phyloP scores from a whole-genome alignment of 1,140 invertebrate species.

The Grapholita molesta region DNA sequence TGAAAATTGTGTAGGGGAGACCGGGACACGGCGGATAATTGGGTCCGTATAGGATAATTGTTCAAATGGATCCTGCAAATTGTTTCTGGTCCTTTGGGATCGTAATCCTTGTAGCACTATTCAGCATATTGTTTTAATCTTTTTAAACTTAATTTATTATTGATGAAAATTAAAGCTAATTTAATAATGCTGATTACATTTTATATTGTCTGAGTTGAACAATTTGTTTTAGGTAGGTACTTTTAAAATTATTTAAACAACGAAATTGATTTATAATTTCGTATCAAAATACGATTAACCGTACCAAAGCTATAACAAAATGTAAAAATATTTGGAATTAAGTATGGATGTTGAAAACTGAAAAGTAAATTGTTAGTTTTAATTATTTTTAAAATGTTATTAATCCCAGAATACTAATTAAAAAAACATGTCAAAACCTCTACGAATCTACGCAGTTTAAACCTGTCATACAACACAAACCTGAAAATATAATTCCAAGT shows the following conservation, averaged over 20 bases:
- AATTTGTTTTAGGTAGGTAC: background rate
- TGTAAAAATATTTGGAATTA: no score
- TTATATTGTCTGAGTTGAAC: conserved; percentile 17
- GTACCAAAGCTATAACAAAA: no score
- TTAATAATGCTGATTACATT: conserved; percentile 18
- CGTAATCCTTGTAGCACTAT: background rate
- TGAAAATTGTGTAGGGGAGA: conserved; percentile 64
- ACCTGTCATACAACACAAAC: background rate
- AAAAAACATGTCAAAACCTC: no score
- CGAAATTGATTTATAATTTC: no score
- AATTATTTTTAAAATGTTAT: no score
- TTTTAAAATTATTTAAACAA: no score
- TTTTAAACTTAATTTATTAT: background rate
- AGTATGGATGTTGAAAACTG: no score
- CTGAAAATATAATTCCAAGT: background rate
- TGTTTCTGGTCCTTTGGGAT: conserved; percentile 50
- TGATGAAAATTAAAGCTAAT: conserved; percentile 2
- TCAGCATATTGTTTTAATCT: conserved; percentile 12
- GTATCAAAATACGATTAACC: no score
- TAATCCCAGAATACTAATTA: no score
- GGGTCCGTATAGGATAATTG: conserved; percentile 68
- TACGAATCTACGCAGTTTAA: no score
- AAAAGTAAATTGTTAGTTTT: no score
- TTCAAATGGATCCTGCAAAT: conserved; percentile 54
- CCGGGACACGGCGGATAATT: conserved; percentile 63